phyloP scores from a whole-genome alignment of 2,113 vertebrate species.

The Serilophus lunatus region DNA sequence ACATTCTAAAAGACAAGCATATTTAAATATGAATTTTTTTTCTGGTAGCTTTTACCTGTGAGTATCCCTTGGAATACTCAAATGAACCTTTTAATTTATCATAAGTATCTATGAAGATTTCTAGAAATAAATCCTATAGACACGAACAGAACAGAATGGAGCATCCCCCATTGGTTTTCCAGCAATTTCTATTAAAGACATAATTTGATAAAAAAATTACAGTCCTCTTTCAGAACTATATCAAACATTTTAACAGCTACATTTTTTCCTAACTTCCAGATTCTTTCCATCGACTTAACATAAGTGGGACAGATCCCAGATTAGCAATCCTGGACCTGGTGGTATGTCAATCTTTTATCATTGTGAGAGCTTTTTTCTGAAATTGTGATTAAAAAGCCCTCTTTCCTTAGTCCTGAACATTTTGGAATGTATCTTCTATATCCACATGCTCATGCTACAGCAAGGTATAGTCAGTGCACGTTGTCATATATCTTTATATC shows the following conservation, averaged over 20 bases:
- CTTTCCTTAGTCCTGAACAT: conserved; percentile 2
- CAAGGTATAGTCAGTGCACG: not conserved
- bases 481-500: conserved; percentile 9
- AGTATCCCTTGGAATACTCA: not conserved
- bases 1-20: not conserved
- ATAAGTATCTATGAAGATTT: not conserved
- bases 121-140: not conserved
- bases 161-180: not conserved
- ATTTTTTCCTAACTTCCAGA: not conserved
- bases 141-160: not conserved
- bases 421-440: conserved; percentile 11
- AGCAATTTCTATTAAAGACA: not conserved
- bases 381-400: not conserved
- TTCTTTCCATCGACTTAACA: not conserved
- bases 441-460: not conserved
- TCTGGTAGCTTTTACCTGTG: not conserved
- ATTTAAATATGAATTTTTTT: not conserved
- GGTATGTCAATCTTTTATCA: not conserved
- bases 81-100: not conserved
- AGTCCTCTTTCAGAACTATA: not conserved
- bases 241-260: not conserved
- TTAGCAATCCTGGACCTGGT: not conserved
- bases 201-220: not conserved
- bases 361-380: not conserved
- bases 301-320: conserved; percentile 32